These are phyloP conservation scores for Numenius arquata DNA, from an alignment of 2,113 vertebrate genomes.

Conservation along the genomic window DNA sequence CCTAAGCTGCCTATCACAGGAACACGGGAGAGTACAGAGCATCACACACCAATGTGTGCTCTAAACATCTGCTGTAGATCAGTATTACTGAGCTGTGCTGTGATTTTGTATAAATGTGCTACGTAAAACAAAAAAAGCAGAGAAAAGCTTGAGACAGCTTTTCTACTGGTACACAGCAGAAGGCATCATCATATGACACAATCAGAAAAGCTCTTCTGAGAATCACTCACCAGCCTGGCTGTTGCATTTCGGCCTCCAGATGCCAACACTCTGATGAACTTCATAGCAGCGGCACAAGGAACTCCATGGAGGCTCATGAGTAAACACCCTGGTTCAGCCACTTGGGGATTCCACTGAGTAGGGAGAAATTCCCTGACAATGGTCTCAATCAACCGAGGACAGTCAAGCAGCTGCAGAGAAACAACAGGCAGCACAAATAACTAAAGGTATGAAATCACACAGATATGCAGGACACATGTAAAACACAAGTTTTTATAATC, in stretches of 20 bases:
- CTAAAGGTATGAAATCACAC: neutral
- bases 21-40: neutral
- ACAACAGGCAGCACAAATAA: neutral
- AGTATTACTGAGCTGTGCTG: neutral
- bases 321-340: conserved; percentile 40
- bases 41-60: neutral
- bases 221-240: conserved; percentile 85
- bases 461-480: neutral
- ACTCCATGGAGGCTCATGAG: conserved; percentile 79
- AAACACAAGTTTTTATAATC: neutral
- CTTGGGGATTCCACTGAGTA: conserved; percentile 76
- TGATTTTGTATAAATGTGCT: neutral
- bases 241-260: conserved; percentile 85
- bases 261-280: conserved; percentile 90
- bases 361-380: conserved; percentile 90
- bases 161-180: neutral
- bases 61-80: neutral
- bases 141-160: neutral
- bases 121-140: neutral
- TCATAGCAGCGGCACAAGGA: conserved; percentile 85
- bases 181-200: neutral
- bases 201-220: neutral
- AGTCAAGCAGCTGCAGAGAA: conserved; percentile 86
- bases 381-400: conserved; percentile 87
- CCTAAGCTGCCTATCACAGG: neutral